These are phyloP conservation scores for Drosophila mettleri DNA, from an alignment of 2,888 invertebrate species.

Conservation along the genomic window DNA sequence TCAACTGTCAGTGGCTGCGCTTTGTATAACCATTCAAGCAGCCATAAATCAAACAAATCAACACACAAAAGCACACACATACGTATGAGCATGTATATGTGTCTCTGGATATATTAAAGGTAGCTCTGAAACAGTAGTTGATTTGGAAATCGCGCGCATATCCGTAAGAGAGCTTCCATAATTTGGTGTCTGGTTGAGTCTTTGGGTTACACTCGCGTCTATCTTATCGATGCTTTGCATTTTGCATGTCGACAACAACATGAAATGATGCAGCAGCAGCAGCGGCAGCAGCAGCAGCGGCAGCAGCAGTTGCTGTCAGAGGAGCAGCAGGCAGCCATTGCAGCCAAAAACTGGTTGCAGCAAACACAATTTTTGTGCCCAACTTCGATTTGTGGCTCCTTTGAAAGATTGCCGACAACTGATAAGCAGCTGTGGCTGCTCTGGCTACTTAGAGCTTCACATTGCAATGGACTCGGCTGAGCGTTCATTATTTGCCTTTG, in stretches of 20 bases:
- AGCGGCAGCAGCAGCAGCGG: conserved; percentile 47
- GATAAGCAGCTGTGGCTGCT: conserved; percentile 77
- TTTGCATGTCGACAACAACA: conserved; percentile 73
- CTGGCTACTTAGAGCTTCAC: conserved; percentile 25
- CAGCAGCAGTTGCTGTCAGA: conserved; percentile 43
- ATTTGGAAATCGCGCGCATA: conserved; percentile 81
- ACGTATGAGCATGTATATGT: background rate
- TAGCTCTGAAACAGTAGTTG: conserved; percentile 75
- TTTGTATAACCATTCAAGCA: conserved; percentile 67
- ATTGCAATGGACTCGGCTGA: conserved; percentile 37
- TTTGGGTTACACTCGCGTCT: conserved; percentile 36
- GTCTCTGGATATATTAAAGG: background rate
- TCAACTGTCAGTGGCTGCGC: conserved; percentile 65
- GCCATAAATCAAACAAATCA: conserved; percentile 70
- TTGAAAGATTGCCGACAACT: conserved; percentile 85
- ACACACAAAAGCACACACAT: background rate
- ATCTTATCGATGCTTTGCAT: conserved; percentile 82
- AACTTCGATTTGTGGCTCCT: conserved; percentile 68
- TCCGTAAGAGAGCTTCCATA: conserved; percentile 81
- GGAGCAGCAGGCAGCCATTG: conserved; percentile 62
- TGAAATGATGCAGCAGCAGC: conserved; percentile 26
- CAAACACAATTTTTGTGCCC: conserved; percentile 32
- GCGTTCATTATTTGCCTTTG: conserved; percentile 58
- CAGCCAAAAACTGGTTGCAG: conserved; percentile 59
- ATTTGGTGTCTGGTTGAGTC: conserved; percentile 48